Percentiles rank a stretch among this genome's conserved stretches.
Evolutionary conservation across 1,140 invertebrate species (phyloP).

Genomic region (Hycleus cichorii): DNA sequence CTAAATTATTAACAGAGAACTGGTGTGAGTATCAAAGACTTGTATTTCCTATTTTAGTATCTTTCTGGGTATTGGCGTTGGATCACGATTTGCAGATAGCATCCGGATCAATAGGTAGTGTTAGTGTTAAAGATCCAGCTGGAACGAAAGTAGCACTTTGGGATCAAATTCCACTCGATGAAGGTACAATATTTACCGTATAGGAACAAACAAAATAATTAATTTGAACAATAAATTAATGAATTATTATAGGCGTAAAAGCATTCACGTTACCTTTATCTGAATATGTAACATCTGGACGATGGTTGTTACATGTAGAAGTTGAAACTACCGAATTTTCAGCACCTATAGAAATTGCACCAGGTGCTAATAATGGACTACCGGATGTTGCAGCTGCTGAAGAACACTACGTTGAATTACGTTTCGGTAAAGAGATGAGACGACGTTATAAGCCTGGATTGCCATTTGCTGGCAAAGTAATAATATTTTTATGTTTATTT

Average conservation of each 20-base stretch:
- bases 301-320: constrained; percentile 49
- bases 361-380: constrained; percentile 26
- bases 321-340: constrained; percentile 47
- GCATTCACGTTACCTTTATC: constrained; percentile 48
- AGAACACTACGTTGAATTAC: constrained; percentile 56
- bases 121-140: constrained; percentile 52
- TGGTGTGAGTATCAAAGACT: no score
- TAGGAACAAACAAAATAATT: no score
- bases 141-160: constrained; percentile 55
- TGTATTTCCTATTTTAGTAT: constrained; percentile 40
- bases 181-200: constrained; percentile 37
- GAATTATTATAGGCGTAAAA: constrained; percentile 45
- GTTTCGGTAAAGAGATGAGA: constrained; percentile 54
- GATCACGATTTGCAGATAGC: constrained; percentile 53
- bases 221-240: no score
- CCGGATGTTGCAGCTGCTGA: constrained; percentile 53
- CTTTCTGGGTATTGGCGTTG: constrained; percentile 55
- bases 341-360: constrained; percentile 42
- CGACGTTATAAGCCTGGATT: constrained; percentile 56
- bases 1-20: no score
- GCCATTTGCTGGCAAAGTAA: constrained; percentile 55
- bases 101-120: constrained; percentile 47
- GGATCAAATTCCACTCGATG: constrained; percentile 53
- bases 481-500: constrained; percentile 1
- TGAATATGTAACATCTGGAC: constrained; percentile 45